Evolutionary conservation across 1,140 invertebrate species (phyloP).

Genomic region (Caenorhabditis briggsae): DNA sequence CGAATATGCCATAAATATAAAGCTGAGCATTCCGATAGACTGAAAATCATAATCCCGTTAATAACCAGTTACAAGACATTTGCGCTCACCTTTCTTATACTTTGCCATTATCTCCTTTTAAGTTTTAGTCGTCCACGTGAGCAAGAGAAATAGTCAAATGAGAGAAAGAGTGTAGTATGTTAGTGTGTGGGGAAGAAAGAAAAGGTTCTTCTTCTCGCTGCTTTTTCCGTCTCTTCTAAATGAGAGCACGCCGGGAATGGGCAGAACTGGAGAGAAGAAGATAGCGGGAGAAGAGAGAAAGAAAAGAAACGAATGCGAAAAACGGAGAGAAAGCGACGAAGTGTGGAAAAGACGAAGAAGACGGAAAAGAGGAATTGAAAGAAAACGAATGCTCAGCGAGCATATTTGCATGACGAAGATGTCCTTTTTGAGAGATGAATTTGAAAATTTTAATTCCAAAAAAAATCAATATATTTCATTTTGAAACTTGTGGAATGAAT

Average conservation of each 20-base stretch:
- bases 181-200: not conserved
- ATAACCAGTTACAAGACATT: slow-evolving; percentile 11
- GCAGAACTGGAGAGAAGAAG: not conserved
- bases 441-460: not conserved
- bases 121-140: not conserved
- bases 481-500: too few species aligned
- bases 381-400: not conserved
- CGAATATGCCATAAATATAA: not conserved
- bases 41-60: slow-evolving; percentile 1
- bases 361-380: not conserved
- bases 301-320: not conserved
- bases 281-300: not conserved
- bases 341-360: slow-evolving; percentile 10
- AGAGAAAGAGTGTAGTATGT: not conserved
- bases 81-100: slow-evolving; percentile 64
- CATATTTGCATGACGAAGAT: not conserved
- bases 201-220: not conserved
- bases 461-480: too few species aligned
- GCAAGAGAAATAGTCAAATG: slow-evolving; percentile 17
- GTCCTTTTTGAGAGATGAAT: not conserved
- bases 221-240: not conserved
- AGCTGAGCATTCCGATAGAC: not conserved
- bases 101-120: slow-evolving; percentile 58
- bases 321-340: slow-evolving; percentile 4
- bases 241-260: slow-evolving; percentile 49